phyloP scores from a whole-genome alignment of 2,113 vertebrate species.

The Eidolon helvum region DNA sequence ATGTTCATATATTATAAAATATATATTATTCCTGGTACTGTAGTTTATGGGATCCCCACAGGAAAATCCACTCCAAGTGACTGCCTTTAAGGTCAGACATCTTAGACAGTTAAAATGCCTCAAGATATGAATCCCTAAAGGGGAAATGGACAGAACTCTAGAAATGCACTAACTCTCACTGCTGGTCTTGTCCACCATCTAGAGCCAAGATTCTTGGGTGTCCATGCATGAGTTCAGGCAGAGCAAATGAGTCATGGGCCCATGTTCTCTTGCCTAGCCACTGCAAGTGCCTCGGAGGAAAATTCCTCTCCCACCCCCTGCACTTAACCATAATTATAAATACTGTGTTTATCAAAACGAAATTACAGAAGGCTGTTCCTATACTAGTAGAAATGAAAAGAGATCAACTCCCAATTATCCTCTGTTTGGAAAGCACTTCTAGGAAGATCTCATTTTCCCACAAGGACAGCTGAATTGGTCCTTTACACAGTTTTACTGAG shows the following conservation, averaged over 20 bases:
- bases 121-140: background rate
- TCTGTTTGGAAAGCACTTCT: background rate
- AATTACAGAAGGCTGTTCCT: conserved; percentile 46
- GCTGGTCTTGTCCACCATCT: background rate
- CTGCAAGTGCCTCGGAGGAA: conserved; percentile 44
- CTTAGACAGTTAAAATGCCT: background rate
- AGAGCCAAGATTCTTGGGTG: background rate
- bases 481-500: background rate
- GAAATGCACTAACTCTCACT: background rate
- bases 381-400: background rate
- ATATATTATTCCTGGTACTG: background rate
- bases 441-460: background rate
- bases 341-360: conserved; percentile 52
- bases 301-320: background rate
- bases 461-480: background rate
- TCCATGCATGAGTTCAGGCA: background rate
- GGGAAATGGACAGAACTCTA: background rate
- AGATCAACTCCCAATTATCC: background rate
- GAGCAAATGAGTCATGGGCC: conserved; percentile 25
- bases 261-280: background rate
- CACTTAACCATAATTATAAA: background rate
- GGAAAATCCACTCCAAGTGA: background rate
- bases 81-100: background rate
- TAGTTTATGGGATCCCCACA: background rate
- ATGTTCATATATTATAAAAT: no score